Percentiles rank a stretch among this genome's conserved stretches.
These are phyloP conservation scores for Drosophila vallismaia DNA, from an alignment of 2,888 invertebrate genomes.

Conservation along the genomic window DNA sequence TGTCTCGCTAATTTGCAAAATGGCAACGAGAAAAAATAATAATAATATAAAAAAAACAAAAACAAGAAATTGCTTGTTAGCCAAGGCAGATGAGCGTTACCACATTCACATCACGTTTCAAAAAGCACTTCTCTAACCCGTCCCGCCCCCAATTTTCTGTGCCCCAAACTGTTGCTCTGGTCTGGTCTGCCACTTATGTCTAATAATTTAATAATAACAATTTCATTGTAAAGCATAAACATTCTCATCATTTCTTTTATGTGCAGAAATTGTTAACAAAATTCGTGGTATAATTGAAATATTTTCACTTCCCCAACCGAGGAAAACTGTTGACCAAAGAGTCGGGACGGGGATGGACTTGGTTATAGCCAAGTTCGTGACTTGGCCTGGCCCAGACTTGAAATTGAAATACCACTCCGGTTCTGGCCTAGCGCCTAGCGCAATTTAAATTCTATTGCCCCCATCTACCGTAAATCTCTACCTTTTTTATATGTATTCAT, in stretches of 20 bases:
- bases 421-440: slow-evolving; percentile 38
- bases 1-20: slow-evolving; percentile 47
- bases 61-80: slow-evolving; percentile 30
- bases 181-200: slow-evolving; percentile 35
- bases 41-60: slow-evolving; percentile 6
- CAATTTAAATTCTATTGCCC: slow-evolving; percentile 39
- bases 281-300: slow-evolving; percentile 21
- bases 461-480: neutral
- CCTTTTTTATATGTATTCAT: slow-evolving; percentile 21
- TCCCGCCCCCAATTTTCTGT: neutral
- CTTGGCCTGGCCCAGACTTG: slow-evolving; percentile 30
- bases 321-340: slow-evolving; percentile 13
- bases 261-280: slow-evolving; percentile 34
- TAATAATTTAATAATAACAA: slow-evolving; percentile 50
- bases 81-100: slow-evolving; percentile 43
- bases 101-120: slow-evolving; percentile 50
- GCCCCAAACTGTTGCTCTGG: slow-evolving; percentile 18
- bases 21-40: slow-evolving; percentile 8
- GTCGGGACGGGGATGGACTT: neutral
- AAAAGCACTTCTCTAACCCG: slow-evolving; percentile 4
- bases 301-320: slow-evolving; percentile 24
- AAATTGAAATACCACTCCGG: slow-evolving; percentile 30
- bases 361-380: slow-evolving; percentile 29
- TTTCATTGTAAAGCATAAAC: slow-evolving; percentile 46
- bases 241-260: slow-evolving; percentile 47